Evolutionary conservation across 2,113 vertebrate genomes (phyloP), one percentile per base, ranked within the genome.

Genomic region (Fulmarus glacialis): DNA sequence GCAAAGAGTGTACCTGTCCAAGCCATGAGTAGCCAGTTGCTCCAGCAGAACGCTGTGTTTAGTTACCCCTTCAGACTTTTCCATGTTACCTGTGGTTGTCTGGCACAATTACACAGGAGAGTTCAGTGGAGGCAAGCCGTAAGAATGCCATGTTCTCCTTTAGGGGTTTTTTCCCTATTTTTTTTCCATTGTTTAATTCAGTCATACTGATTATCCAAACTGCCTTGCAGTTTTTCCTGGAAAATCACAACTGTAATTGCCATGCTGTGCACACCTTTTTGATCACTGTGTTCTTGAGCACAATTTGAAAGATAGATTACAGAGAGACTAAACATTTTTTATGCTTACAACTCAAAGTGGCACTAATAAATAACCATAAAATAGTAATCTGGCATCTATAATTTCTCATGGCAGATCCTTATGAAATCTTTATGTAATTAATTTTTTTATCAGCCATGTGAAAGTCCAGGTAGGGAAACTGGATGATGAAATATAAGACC

Each of bases 271-370:
- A 77, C 45, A 77, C 19, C 32, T 92, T 92, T 93, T 72, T 85
- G 78, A 92, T 97, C 82, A 42, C 48, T 80, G 34, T 38, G 58
- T 34, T 93, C 74, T 93, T 92, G 58, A 86, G 88, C 58, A 83
- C 50, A 73, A 90, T 81, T 80, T 88, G 48, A 83, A 85, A 96
- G 90, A 97, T 42, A 79, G 85, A 97, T 96, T 95, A 60, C 47
- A 60, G 58, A 88, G 15, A 80, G 8, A 42, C 82, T 73, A 77
- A 90, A 53, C 62, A 91, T 84, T 93, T 97, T 90, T 94, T 73
- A 94, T 82, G 53, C 78, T 92, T 94, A 83, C 38, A 80, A 72
- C 71, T 94, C 42, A 40, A 97, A 96, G 70, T 86, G 74, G n/a
- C 4, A 1, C 13, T 83, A 95, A 91, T 90, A 96, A 96, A 93